Evolutionary conservation across 2,888 invertebrate genomes (phyloP), one percentile per base, ranked within the genome.

Genomic region (Macrostomum cliftonense): DNA sequence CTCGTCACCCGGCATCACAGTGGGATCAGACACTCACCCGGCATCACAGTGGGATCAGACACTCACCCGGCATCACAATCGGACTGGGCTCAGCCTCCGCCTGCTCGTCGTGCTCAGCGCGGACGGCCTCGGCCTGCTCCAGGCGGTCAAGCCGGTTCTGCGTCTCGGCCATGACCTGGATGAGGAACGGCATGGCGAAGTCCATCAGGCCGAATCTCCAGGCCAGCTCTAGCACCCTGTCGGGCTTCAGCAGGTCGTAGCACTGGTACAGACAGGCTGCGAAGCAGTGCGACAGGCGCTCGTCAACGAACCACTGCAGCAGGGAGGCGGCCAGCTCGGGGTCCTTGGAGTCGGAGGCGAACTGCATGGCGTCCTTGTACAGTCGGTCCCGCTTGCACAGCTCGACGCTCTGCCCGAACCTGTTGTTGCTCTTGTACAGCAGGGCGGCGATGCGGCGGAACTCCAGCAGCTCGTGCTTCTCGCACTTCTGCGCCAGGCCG

Each of bases 401-500:
- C 70, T 97, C 95, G 59, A 99, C 93, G 56, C 89, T 88, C 74
- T 99, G 97, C 74, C 93, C 95, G 97, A 97, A 99, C 70, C 97
- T 78, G 73, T 95, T 95, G 74, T 95, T 95, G 62, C 93, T 87
- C 77, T 95, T 97, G 77, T 97, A 99, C 37, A 99, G 75, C 72
- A 97, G 97, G 40, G 97, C 97, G 47, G 95, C 93, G 71, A 99
- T 97, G 63, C 97, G 79, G 70, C 97, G 78, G 75, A 99, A 99
- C 74, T 99, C 97, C 28, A 93, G 91, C 55, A 99, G 77, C 71
- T 95, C 93, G 72, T 99, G 97, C 71, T 88, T 91, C 73, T 99
- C 97, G 53, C 99, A 75, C 65, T 84, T 83, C 70, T 95, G 93
- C 48, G 97, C 97, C 61, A 99, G 75, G 48, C 89, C 84, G 64